Conservation (phyloP, 2,113 vertebrate genomes). For the Myotis brandtii region DNA sequence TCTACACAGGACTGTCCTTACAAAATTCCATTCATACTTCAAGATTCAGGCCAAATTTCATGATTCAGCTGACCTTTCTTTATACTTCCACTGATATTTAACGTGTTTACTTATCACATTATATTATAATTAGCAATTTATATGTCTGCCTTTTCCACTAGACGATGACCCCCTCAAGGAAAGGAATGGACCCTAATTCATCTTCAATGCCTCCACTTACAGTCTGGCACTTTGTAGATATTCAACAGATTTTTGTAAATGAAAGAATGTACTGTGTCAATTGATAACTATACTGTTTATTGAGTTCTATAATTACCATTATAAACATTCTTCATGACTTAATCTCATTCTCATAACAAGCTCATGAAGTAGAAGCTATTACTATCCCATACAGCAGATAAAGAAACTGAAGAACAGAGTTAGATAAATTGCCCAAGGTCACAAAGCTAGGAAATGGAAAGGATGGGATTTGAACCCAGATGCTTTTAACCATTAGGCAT, state of each 20-base stretch:
- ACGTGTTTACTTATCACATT: not conserved
- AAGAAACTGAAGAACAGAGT: not conserved
- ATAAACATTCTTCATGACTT: not conserved
- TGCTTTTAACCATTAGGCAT: not conserved
- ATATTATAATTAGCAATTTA: not conserved
- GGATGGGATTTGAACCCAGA: not conserved
- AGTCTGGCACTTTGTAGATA: not conserved
- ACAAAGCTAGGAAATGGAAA: not conserved
- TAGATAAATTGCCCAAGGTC: not conserved
- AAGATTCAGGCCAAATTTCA: not conserved
- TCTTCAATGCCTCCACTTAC: not conserved
- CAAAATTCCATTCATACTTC: not conserved
- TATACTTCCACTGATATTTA: not conserved
- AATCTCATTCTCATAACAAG: not conserved
- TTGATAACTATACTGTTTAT: not conserved
- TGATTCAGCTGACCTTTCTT: not conserved
- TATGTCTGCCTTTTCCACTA: not conserved
- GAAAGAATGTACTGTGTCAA: not conserved
- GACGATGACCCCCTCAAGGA: not conserved
- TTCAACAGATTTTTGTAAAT: not conserved
- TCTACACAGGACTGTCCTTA: not conserved
- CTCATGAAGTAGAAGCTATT: not conserved
- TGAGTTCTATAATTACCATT: not conserved
- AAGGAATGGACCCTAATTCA: not conserved
- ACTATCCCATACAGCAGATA: not conserved